These are phyloP conservation scores for Caenorhabditis sulstoni DNA, from an alignment of 2,888 invertebrate genomes.

Conservation along the genomic window DNA sequence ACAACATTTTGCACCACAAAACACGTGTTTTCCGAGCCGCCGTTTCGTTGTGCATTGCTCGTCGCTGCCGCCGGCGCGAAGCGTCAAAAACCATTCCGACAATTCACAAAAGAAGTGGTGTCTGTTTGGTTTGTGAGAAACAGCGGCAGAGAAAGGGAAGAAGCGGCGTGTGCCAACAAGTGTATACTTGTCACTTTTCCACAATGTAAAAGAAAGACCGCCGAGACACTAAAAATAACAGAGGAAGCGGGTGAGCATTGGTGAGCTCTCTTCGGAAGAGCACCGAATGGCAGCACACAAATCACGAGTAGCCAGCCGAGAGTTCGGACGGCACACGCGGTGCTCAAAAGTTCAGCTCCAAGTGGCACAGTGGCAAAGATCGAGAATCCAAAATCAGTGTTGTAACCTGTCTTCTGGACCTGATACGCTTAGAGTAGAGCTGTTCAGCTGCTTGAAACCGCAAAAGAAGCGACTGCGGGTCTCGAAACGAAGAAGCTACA, in stretches of 20 bases:
- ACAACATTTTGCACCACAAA: constrained; percentile 5
- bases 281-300: constrained; percentile 2
- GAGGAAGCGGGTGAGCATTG: constrained; percentile 29
- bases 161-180: constrained; percentile 35
- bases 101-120: constrained; percentile 31
- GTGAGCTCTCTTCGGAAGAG: constrained; percentile 1
- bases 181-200: constrained; percentile 28
- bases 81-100: constrained; percentile 36
- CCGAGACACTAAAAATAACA: constrained; percentile 44
- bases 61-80: constrained; percentile 4
- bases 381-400: constrained; percentile 48
- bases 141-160: no score
- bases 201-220: constrained; percentile 5
- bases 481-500: no score
- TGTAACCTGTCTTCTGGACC: no score
- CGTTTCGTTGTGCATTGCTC: constrained; percentile 41
- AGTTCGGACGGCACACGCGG: constrained; percentile 14
- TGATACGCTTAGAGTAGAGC: no score
- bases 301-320: constrained; percentile 41
- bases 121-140: not conserved
- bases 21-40: constrained; percentile 1
- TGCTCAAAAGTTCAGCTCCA: constrained; percentile 53
- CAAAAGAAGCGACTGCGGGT: no score
- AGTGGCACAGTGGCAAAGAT: constrained; percentile 41
- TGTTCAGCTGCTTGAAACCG: no score